These are phyloP conservation scores for Zaprionus lineosus DNA, from an alignment of 2,888 invertebrate genomes.

Conservation along the genomic window DNA sequence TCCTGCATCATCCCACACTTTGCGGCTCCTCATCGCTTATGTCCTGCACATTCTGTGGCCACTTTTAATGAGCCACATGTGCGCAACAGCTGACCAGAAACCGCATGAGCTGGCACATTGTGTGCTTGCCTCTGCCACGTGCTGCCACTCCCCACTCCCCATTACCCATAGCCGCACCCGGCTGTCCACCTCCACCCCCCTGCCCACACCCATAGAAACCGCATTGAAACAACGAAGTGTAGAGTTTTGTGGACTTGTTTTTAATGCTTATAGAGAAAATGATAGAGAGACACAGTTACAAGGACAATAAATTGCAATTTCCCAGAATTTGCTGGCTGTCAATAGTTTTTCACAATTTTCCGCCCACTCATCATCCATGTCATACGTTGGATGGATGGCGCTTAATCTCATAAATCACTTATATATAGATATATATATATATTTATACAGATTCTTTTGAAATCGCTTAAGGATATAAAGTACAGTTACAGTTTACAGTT, in stretches of 20 bases:
- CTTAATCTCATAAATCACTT: too few relatives aligned
- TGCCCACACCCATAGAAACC: neutral
- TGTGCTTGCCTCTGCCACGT: conserved; percentile 18
- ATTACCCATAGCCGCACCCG: too few relatives aligned
- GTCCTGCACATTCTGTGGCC: conserved; percentile 15
- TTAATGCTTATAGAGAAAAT: conserved; percentile 29
- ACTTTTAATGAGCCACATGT: conserved; percentile 66
- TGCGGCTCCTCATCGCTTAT: neutral
- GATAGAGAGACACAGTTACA: conserved; percentile 10
- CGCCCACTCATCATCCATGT: conserved; percentile 32
- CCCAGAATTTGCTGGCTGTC: conserved; percentile 31
- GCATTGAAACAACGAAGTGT: conserved; percentile 30
- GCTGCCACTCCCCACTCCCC: neutral
- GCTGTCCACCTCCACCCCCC: too few relatives aligned
- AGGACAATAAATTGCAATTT: conserved; percentile 43
- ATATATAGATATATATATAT: too few relatives aligned
- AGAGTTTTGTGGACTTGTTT: conserved; percentile 40
- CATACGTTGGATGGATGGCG: too few relatives aligned
- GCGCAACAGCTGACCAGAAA: conserved; percentile 62
- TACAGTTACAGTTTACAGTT: too few relatives aligned
- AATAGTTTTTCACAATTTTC: conserved; percentile 25
- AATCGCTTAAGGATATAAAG: too few relatives aligned
- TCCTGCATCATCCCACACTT: too few relatives aligned
- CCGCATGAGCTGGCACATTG: conserved; percentile 24
- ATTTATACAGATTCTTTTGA: too few relatives aligned